Evolutionary conservation across 2,113 vertebrate species (phyloP).

Genomic region (Eudorcas thomsonii): DNA sequence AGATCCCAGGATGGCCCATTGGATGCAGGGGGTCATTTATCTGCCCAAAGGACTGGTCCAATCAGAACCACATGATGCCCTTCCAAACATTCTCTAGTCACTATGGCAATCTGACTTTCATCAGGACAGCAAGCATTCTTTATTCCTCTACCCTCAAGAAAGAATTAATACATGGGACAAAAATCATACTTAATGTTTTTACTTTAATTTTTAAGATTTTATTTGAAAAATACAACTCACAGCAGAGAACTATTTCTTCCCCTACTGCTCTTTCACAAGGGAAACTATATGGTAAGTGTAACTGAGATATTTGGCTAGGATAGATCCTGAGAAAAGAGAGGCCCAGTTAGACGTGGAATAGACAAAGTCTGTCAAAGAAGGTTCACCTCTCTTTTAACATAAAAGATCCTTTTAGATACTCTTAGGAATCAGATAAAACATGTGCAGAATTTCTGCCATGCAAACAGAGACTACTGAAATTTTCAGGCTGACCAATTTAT

Average conservation of each 20-base stretch:
- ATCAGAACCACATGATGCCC: no score
- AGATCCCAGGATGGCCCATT: neutral
- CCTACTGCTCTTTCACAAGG: conserved; percentile 82
- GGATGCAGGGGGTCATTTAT: neutral
- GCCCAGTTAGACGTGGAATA: conserved; percentile 79
- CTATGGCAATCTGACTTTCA: neutral
- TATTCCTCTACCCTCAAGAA: neutral
- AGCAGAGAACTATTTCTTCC: conserved; percentile 80
- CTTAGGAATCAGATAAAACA: conserved; percentile 82
- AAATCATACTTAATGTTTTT: conserved; percentile 16
- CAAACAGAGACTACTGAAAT: conserved; percentile 77
- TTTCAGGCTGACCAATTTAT: conserved; percentile 77
- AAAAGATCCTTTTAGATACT: conserved; percentile 83
- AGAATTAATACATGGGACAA: conserved; percentile 36
- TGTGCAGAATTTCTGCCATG: conserved; percentile 81
- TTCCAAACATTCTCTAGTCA: neutral
- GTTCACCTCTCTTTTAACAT: conserved; percentile 85
- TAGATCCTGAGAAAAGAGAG: conserved; percentile 83
- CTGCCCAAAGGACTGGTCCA: neutral
- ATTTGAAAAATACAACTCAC: conserved; percentile 87
- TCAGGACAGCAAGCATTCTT: neutral
- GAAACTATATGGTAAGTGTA: conserved; percentile 75
- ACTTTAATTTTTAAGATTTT: conserved; percentile 75
- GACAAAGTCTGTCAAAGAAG: conserved; percentile 80
- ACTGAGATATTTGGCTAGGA: conserved; percentile 82